Conservation (phyloP, 2,888 invertebrate genomes). For the Microplitis manilae region DNA sequence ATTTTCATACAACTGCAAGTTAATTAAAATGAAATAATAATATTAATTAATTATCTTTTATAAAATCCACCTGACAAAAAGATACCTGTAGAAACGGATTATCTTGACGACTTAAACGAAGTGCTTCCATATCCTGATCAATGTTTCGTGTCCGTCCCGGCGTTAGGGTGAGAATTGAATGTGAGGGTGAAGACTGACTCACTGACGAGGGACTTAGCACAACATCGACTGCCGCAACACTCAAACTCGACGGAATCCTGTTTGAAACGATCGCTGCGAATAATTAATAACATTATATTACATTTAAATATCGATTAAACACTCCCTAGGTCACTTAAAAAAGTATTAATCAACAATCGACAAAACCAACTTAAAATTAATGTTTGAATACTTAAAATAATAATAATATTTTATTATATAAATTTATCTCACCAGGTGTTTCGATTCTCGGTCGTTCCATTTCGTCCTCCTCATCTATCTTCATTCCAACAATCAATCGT, state of each 20-base stretch:
- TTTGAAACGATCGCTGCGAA: slow-evolving; percentile 56
- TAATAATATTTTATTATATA: neutral
- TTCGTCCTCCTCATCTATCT: slow-evolving; percentile 67
- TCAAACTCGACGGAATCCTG: slow-evolving; percentile 72
- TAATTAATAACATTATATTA: slow-evolving; percentile 5
- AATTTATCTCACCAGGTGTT: slow-evolving; percentile 61
- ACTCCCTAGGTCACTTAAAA: neutral
- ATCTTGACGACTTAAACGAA: slow-evolving; percentile 86
- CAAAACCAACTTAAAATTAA: too few relatives aligned
- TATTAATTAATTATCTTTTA: too few relatives aligned
- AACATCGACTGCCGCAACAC: slow-evolving; percentile 57
- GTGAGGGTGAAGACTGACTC: slow-evolving; percentile 73
- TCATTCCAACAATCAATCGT: slow-evolving; percentile 66
- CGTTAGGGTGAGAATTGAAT: slow-evolving; percentile 80
- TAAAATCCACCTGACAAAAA: too few relatives aligned
- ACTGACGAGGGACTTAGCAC: slow-evolving; percentile 47
- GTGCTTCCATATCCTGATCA: slow-evolving; percentile 88
- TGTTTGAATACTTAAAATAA: too few relatives aligned
- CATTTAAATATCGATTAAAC: neutral
- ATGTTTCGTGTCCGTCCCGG: slow-evolving; percentile 84
- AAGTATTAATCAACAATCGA: neutral
- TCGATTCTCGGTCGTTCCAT: slow-evolving; percentile 67
- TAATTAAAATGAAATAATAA: too few relatives aligned
- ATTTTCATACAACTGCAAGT: too few relatives aligned
- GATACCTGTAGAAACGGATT: slow-evolving; percentile 86